These are phyloP conservation scores for Phoenicopterus ruber DNA, from an alignment of 2,113 vertebrate genomes.

Conservation along the genomic window DNA sequence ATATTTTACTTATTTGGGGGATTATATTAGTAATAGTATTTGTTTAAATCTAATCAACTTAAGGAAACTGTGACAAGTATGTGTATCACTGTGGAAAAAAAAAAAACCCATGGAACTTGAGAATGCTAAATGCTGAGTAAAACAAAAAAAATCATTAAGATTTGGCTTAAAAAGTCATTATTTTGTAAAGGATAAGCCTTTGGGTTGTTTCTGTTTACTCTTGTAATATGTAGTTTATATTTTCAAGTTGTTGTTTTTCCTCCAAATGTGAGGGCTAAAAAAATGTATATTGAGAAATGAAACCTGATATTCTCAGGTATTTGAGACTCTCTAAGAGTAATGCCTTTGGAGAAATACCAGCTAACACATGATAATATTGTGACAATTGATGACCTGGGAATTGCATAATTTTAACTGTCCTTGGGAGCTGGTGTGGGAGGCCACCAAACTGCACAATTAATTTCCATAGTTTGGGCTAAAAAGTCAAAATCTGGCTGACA, in stretches of 20 bases:
- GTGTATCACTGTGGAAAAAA: background rate
- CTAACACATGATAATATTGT: background rate
- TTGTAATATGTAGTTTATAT: background rate
- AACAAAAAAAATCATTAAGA: background rate
- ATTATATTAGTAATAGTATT: background rate
- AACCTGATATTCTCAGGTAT: background rate
- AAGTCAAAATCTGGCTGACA: background rate
- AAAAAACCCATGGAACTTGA: background rate
- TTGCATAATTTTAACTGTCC: background rate
- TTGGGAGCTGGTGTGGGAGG: background rate
- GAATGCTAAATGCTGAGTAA: background rate
- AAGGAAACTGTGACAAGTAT: background rate
- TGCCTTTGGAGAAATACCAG: background rate
- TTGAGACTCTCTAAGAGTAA: background rate
- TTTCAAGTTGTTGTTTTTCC: background rate
- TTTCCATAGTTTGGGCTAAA: background rate
- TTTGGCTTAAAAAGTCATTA: background rate
- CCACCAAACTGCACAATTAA: background rate
- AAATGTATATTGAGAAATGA: background rate
- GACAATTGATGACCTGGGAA: background rate
- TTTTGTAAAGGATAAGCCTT: background rate
- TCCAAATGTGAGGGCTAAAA: background rate
- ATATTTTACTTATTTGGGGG: background rate
- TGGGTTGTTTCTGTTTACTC: background rate
- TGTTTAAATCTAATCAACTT: background rate